Conservation (phyloP, 1,140 invertebrate species). For the Vanessa tameamea region DNA sequence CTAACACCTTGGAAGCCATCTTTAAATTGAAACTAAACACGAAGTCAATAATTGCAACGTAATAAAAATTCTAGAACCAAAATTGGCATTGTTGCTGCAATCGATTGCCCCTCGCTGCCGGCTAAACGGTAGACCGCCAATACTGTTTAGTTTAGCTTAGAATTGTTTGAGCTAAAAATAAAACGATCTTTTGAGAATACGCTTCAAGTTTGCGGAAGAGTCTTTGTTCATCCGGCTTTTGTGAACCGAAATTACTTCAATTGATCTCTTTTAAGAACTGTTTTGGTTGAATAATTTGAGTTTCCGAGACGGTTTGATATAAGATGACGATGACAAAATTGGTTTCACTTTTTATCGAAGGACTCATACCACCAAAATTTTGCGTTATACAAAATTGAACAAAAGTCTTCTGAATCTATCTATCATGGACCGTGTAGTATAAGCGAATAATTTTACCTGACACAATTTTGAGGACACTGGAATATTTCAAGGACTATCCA, state of each 20-base stretch:
- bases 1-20: too few species aligned
- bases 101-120: constrained; percentile 9
- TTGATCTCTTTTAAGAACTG: constrained; percentile 5
- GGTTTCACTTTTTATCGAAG: too few species aligned
- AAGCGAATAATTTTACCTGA: too few species aligned
- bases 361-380: too few species aligned
- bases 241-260: constrained; percentile 24
- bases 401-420: too few species aligned
- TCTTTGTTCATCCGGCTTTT: constrained; percentile 29
- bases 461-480: too few species aligned
- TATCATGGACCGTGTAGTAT: too few species aligned
- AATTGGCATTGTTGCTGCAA: constrained; percentile 6
- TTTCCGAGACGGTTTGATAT: background rate
- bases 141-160: constrained; percentile 48
- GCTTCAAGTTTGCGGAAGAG: constrained; percentile 25
- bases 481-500: too few species aligned
- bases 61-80: background rate
- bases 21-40: too few species aligned
- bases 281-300: constrained; percentile 10
- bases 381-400: too few species aligned
- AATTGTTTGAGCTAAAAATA: constrained; percentile 51
- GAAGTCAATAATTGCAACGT: background rate
- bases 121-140: constrained; percentile 36
- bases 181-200: constrained; percentile 32
- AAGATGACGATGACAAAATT: background rate